Evolutionary conservation across 2,113 vertebrate species (phyloP), one percentile per base, ranked within the genome.

Genomic region (Zootoca vivipara): DNA sequence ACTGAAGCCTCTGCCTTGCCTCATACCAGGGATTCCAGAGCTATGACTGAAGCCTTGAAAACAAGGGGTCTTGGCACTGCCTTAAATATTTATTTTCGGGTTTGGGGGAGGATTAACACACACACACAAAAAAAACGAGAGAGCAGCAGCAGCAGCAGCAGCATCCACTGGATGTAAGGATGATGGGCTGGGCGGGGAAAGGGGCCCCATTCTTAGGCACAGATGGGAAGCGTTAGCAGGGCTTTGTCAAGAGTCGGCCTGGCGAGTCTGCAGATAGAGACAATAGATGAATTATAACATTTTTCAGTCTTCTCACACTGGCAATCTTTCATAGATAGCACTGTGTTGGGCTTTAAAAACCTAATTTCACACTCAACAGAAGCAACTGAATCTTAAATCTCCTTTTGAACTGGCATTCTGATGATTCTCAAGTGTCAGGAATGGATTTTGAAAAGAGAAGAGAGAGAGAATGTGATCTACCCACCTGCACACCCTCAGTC

Each of bases 1-100:
- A 75, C 86, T 58, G 78, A 79, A 0, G 64, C 85, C 90, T 90
- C 91, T 90, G 58, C 67, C 30, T 85, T 42, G 6, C 18, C 87
- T 90, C 93, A 94, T 95, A 82, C 91, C 94, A 91, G 65, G 88
- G 89, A 96, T 95, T 96, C 95, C 95, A 92, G 78, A 90, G 85
- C 42, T 85, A 74, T 95, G 93, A 95, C 75, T 82, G 90, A 65
- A 89, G 42, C 33, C 91, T 87, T 85, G 90, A 91, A 70, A 92
- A 82, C 74, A 91, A 88, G 24, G 62, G 38, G 0, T 81, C 92
- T 77, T 89, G 89, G 81, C 86, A 94, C 91, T 89, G 78, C 73
- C 82, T 87, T 18, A 87, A 84, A n/a, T 82, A 46, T 80, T 75
- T 15, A 7, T 35, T 18, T 22, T 2, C 75, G 35, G 1, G 0